Evolutionary conservation across 1,140 invertebrate genomes (phyloP).

Genomic region (Nephila pilipes): DNA sequence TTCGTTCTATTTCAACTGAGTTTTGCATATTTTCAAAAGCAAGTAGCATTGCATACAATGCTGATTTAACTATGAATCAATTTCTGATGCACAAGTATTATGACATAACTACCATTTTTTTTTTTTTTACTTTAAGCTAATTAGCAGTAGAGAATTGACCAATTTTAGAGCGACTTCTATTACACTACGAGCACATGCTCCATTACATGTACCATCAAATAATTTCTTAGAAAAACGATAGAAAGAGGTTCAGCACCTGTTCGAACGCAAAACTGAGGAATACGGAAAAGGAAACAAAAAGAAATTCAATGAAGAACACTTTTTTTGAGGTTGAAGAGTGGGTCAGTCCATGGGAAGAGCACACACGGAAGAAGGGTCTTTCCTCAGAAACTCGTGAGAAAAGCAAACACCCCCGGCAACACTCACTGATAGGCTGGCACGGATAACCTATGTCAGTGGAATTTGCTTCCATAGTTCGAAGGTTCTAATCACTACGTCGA

Average conservation of each 20-base stretch:
- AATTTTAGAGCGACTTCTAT: too few relatives aligned
- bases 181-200: too few relatives aligned
- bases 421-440: neutral
- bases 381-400: neutral
- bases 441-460: neutral
- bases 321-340: neutral
- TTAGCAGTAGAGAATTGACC: too few relatives aligned
- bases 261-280: neutral
- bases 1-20: too few relatives aligned
- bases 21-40: too few relatives aligned
- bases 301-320: neutral
- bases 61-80: too few relatives aligned
- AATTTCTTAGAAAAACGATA: too few relatives aligned
- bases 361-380: constrained; percentile 15
- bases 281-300: neutral
- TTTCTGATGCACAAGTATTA: too few relatives aligned
- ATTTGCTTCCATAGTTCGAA: neutral
- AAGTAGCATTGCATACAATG: too few relatives aligned
- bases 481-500: neutral
- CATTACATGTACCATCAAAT: too few relatives aligned
- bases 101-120: too few relatives aligned
- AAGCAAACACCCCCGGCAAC: neutral
- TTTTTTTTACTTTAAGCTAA: too few relatives aligned
- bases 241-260: neutral
- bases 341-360: constrained; percentile 11